Evolutionary conservation across 2,888 invertebrate genomes (phyloP), one percentile per base, ranked within the genome.

Genomic region (Andrena marginata): DNA sequence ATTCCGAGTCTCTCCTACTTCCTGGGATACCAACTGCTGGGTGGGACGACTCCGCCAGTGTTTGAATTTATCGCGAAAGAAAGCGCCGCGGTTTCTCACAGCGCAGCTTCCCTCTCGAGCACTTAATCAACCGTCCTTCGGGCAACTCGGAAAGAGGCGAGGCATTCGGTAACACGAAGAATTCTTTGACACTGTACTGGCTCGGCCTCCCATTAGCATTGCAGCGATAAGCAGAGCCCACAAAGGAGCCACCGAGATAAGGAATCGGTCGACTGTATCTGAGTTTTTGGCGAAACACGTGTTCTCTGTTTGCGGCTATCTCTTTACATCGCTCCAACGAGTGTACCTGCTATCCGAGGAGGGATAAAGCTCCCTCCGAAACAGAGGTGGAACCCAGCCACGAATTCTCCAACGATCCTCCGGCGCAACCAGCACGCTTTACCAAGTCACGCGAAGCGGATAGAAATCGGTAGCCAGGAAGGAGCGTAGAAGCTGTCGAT

Each of bases 261-360:
- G 65, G 29, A 10, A 31, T 59, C 16, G 42, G 42, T 31, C n/a
- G 42, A 3, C 20, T 6, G n/a, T 20, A 54, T 62, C 10, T 54
- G 48, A 48, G 20, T 23, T 72, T 80, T 80, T 69, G 35, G 54
- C 10, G 63, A 48, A 20, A 78, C 80, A 78, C 56, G 71, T 71
- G 65, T 67, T 60, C 49, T 20, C 42, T 60, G 26, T 68, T 68
- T 26, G 31, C 35, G n/a, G 56, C 68, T 64, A 64, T 59, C 54
- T 63, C 63, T 33, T 62, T 70, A 62, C 80, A 77, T 68, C 63
- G 68, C 68, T 35, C 6, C 26, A n/a, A 77, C 78, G n/a, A 56
- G 63, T 79, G 80, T 73, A n/a, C 63, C 26, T 10, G 49, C n/a
- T 73, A 79, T 64, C 68, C n/a, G n/a, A 2, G 10, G 0, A 10